Conservation (phyloP, 1,140 invertebrate species). For the Whitmania pigra region DNA sequence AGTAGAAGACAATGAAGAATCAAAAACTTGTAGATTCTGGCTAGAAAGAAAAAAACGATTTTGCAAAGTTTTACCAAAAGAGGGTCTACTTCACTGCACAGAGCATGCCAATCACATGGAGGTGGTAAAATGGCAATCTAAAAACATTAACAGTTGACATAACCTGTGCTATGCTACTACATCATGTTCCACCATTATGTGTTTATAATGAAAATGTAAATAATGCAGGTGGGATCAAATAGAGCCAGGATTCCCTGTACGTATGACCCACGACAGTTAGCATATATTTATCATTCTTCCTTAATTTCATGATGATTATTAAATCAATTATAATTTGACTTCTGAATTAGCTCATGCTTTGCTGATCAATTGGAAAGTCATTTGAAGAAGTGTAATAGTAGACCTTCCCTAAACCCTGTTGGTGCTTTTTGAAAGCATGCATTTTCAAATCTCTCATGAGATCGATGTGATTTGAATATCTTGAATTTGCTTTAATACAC, state of each 20-base stretch:
- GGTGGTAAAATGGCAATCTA: background rate
- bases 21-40: constrained; percentile 4
- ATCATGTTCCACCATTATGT: background rate
- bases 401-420: constrained; percentile 1
- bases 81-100: background rate
- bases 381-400: constrained; percentile 12
- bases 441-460: background rate
- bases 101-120: background rate
- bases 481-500: background rate
- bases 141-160: background rate
- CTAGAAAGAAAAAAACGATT: constrained; percentile 13
- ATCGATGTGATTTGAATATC: background rate
- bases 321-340: background rate
- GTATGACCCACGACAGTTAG: constrained; percentile 1
- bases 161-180: background rate
- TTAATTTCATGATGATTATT: background rate
- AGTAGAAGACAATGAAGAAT: background rate
- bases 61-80: constrained; percentile 6
- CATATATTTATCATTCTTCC: background rate
- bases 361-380: constrained; percentile 16
- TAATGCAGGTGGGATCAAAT: background rate
- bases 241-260: constrained; percentile 6
- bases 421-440: background rate
- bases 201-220: background rate
- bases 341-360: constrained; percentile 9